phyloP scores from a whole-genome alignment of 2,888 invertebrate species.

The Cephalotes varians region DNA sequence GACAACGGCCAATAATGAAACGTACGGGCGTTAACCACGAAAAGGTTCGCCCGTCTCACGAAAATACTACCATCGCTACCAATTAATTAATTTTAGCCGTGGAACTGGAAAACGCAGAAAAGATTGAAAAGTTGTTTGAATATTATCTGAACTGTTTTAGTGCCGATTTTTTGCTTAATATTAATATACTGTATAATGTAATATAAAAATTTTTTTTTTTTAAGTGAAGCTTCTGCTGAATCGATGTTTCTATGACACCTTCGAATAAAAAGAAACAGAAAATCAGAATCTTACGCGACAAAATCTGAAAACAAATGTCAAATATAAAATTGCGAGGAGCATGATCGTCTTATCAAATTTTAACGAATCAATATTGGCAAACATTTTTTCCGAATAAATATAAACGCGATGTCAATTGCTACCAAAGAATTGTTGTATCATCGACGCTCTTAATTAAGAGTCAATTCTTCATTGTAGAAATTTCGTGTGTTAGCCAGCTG shows the following conservation, averaged over 20 bases:
- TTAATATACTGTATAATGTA: too few species aligned
- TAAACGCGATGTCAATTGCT: not conserved
- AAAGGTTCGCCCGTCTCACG: conserved; percentile 12
- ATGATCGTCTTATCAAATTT: not conserved
- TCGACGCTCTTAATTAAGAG: not conserved
- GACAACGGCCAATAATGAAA: conserved; percentile 48
- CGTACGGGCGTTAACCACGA: conserved; percentile 20
- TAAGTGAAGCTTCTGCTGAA: not conserved
- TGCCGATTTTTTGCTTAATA: not conserved
- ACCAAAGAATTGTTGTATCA: not conserved
- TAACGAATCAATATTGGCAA: not conserved
- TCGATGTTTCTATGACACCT: not conserved
- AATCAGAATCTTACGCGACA: not conserved
- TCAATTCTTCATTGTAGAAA: not conserved
- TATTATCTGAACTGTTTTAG: not conserved
- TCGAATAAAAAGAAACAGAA: not conserved
- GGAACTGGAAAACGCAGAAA: not conserved
- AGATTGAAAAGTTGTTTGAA: not conserved
- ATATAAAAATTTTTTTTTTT: too few species aligned
- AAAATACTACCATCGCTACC: not conserved
- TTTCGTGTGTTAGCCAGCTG: not conserved
- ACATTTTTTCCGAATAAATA: not conserved
- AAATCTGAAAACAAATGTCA: not conserved
- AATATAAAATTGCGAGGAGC: not conserved
- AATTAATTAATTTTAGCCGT: conserved; percentile 3